These are phyloP conservation scores for Corythucha ciliata DNA, from an alignment of 2,888 invertebrate genomes.

Conservation along the genomic window DNA sequence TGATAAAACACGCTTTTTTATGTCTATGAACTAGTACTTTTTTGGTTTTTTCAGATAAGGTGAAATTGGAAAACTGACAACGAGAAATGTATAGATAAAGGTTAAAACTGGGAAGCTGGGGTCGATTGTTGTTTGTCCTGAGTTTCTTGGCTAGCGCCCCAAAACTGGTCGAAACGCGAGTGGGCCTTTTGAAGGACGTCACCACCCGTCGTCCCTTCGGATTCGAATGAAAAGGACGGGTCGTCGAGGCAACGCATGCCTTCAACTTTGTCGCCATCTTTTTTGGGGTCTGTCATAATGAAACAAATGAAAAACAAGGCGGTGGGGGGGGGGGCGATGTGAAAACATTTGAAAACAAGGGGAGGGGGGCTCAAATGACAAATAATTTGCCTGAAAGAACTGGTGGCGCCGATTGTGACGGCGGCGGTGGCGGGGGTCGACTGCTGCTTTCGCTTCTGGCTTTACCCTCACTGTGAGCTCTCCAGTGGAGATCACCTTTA, in stretches of 20 bases:
- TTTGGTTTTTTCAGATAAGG: too few species aligned
- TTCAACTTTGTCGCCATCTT: conserved; percentile 1
- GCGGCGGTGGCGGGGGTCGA: conserved; percentile 49
- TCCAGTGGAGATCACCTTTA: conserved; percentile 67
- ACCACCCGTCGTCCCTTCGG: conserved; percentile 24
- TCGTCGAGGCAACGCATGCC: conserved; percentile 47
- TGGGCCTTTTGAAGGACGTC: conserved; percentile 73
- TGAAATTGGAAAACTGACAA: too few species aligned
- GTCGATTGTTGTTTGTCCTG: too few species aligned
- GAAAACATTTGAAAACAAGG: neutral
- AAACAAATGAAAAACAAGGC: conserved; percentile 11
- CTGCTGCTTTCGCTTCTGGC: conserved; percentile 56
- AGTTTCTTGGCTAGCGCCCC: conserved; percentile 43
- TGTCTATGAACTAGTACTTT: too few species aligned
- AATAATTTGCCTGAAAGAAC: conserved; percentile 45
- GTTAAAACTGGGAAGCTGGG: too few species aligned
- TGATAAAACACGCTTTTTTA: too few species aligned
- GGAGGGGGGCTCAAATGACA: too few species aligned
- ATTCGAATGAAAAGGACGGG: conserved; percentile 47
- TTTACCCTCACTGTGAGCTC: conserved; percentile 82
- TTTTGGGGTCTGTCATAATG: conserved; percentile 10
- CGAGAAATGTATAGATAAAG: too few species aligned
- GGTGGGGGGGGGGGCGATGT: neutral
- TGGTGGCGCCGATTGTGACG: conserved; percentile 61
- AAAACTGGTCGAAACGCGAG: conserved; percentile 74